Evolutionary conservation across 2,113 vertebrate species (phyloP), one percentile per base, ranked within the genome.

Genomic region (Salvelinus sp.): DNA sequence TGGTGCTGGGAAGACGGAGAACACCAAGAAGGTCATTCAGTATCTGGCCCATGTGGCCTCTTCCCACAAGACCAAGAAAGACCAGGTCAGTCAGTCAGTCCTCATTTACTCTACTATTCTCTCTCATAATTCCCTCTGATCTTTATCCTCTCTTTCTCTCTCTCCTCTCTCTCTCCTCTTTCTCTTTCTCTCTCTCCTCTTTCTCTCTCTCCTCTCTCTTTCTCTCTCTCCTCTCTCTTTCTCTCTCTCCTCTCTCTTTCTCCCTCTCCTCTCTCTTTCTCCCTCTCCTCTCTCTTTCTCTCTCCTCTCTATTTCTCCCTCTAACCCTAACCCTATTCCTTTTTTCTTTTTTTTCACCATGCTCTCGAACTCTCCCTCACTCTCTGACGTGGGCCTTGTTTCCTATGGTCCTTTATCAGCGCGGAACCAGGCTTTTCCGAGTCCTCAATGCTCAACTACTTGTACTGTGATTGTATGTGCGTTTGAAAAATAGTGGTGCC

Each of bases 21-120:
- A 99, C 88, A 99, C 98, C 89, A 99, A 99, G 91, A 99, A 99
- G 77, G 98, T 99, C 75, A 99, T 99, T 92, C 97, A 99, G 88
- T 99, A 99, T 86, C 92, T 99, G 88, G 98, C 98, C 80, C 94
- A 98, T 0, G 97, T 99, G 89, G 97, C 98, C 76, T 98, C 97
- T 0, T 99, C 98, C 16, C 97, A 98, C 88, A 99, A 99, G 92
- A 95, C 93, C 90, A 98, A 98, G 91, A 99, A 98, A 91, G 98
- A 99, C 82, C 98, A 97, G 95, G 98, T 99, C 84, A 92, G 93
- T 99, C 84, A 92, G 93, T 90, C 62, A 38, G 28, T 33, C 30
- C 58, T 25, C 25, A n/a, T 9, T 20, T 54, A 28, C 47, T 50
- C 9, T 63, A 1, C n/a, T 63, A 27, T 70, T 30, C n/a, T 13